A percentile compares a stretch with the other conserved stretches of the same genome.
phyloP scores from a whole-genome alignment of 2,797 vertebrate species.

The Sebastes cheni region DNA sequence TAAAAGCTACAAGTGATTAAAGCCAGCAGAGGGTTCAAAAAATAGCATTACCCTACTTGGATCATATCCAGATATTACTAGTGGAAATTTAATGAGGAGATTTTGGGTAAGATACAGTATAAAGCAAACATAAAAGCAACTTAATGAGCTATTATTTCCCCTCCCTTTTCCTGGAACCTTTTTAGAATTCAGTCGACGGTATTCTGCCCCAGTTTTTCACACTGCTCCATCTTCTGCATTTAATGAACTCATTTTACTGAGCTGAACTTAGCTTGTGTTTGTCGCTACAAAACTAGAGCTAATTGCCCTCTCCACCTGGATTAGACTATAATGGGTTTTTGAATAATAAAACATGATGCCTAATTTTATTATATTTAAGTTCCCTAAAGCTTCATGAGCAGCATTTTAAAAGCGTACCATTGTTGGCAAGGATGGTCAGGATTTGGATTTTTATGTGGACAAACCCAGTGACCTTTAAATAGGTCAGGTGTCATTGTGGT shows the following conservation, averaged over 20 bases:
- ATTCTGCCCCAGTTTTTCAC: slow-evolving; percentile 5
- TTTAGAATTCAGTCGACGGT: not conserved
- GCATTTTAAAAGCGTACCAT: not conserved
- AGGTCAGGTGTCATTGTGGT: not conserved
- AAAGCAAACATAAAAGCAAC: slow-evolving; percentile 36
- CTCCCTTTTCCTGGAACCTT: not conserved
- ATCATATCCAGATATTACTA: slow-evolving; percentile 35
- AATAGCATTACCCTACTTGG: slow-evolving; percentile 8
- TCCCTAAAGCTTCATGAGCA: not conserved
- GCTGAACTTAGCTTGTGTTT: not conserved
- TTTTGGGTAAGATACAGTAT: not conserved
- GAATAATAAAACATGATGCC: not conserved
- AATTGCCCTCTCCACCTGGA: not conserved
- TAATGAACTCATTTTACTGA: slow-evolving; percentile 22
- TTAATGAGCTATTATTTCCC: slow-evolving; percentile 15
- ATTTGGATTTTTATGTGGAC: not conserved
- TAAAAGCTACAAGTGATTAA: slow-evolving; percentile 9
- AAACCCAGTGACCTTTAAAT: not conserved
- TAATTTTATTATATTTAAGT: not conserved
- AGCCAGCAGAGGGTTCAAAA: slow-evolving; percentile 2
- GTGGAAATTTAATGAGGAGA: slow-evolving; percentile 28
- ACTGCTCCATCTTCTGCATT: not conserved
- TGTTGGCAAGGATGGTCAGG: not conserved
- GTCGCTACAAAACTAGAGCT: not conserved
- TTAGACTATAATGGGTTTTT: not conserved